Conservation (phyloP, 2,113 vertebrate genomes). For the Laticauda laticaudata region DNA sequence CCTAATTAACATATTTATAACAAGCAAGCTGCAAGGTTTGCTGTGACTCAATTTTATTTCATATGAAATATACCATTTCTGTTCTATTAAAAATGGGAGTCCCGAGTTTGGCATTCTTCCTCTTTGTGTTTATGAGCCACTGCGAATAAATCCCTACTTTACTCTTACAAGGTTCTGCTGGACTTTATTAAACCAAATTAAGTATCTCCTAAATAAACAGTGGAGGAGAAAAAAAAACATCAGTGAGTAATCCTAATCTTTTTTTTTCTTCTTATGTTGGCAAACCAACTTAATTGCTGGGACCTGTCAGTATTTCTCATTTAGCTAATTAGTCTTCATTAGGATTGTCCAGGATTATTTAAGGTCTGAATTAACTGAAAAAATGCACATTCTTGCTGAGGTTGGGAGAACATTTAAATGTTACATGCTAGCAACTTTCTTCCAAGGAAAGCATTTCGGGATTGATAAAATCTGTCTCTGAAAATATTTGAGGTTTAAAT, state of each 20-base stretch:
- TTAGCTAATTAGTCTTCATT: conserved; percentile 3
- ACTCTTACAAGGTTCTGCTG: background rate
- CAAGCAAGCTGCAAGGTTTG: conserved; percentile 70
- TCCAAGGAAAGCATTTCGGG: background rate
- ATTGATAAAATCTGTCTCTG: background rate
- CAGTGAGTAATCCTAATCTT: background rate
- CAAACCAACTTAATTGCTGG: background rate
- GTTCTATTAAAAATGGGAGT: background rate
- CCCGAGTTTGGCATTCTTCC: background rate
- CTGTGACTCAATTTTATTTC: background rate
- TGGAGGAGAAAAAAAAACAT: background rate
- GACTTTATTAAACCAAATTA: background rate
- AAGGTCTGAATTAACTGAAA: background rate
- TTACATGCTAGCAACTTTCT: background rate
- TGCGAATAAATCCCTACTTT: background rate
- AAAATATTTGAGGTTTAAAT: background rate
- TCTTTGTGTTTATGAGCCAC: background rate
- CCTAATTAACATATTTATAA: conserved; percentile 93
- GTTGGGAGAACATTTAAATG: background rate
- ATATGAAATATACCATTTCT: background rate
- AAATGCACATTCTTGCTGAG: background rate
- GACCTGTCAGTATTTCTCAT: background rate
- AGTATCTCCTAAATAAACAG: background rate
- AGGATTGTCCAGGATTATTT: background rate
- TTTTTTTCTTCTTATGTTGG: accelerated